phyloP scores from a whole-genome alignment of 2,888 invertebrate species.

The Platycnemis pennipes region DNA sequence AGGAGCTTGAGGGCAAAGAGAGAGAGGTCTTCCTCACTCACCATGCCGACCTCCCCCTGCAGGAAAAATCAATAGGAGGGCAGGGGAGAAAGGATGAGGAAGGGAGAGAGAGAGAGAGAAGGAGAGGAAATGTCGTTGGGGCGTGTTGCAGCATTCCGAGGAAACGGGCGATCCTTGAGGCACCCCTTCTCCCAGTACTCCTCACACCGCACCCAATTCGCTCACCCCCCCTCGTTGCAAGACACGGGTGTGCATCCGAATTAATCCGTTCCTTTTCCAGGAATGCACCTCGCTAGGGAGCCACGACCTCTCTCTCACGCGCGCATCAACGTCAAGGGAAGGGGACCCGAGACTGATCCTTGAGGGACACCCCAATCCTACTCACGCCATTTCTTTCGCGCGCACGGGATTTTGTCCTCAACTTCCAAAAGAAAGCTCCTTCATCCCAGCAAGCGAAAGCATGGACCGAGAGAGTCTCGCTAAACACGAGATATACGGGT shows the following conservation, averaged over 20 bases:
- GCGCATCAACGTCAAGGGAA: not conserved
- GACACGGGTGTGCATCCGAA: not conserved
- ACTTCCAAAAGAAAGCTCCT: not conserved
- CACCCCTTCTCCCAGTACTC: not conserved
- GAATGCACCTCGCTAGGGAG: not conserved
- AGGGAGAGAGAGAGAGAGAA: not conserved
- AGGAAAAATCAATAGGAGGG: slow-evolving; percentile 2
- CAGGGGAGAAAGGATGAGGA: not conserved
- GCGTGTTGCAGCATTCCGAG: slow-evolving; percentile 18
- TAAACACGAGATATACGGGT: too few relatives aligned
- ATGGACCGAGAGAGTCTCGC: too few relatives aligned
- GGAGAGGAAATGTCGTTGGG: not conserved
- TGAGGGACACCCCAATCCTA: not conserved
- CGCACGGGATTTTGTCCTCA: not conserved
- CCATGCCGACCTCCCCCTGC: not conserved
- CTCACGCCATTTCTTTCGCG: not conserved
- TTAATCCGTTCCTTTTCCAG: not conserved
- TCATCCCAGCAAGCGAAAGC: too few relatives aligned
- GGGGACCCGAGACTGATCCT: not conserved
- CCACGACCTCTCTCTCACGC: too few relatives aligned
- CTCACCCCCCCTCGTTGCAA: not conserved
- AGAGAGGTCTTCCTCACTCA: not conserved
- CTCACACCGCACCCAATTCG: not conserved
- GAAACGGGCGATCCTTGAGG: slow-evolving; percentile 3
- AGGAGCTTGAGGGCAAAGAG: not conserved